These are phyloP conservation scores for Megaleporinus macrocephalus DNA, from an alignment of 2,113 vertebrate species.

Conservation along the genomic window DNA sequence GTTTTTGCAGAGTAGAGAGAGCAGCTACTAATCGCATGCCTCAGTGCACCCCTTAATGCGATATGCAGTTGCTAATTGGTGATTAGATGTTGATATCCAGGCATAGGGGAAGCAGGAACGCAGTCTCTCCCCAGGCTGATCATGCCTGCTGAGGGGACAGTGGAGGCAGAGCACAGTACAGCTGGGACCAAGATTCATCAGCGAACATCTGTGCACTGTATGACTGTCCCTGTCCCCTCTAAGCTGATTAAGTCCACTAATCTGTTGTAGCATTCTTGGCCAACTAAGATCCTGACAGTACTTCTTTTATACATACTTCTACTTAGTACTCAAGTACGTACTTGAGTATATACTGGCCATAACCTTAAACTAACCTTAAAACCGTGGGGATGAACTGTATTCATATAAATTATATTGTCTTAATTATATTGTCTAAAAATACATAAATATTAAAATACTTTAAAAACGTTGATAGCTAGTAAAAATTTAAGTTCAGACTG, in stretches of 20 bases:
- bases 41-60: conserved; percentile 40
- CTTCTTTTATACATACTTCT: too few relatives aligned
- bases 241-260: neutral
- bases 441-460: too few relatives aligned
- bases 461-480: too few relatives aligned
- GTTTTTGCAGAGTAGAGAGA: conserved; percentile 18
- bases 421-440: too few relatives aligned
- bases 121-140: conserved; percentile 21
- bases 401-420: too few relatives aligned
- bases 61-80: conserved; percentile 52
- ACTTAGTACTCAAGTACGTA: neutral
- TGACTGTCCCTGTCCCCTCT: neutral
- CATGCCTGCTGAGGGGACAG: conserved; percentile 21
- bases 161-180: neutral
- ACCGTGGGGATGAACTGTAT: too few relatives aligned
- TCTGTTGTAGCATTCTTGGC: neutral
- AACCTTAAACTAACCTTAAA: too few relatives aligned
- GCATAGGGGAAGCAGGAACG: conserved; percentile 16
- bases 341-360: too few relatives aligned
- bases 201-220: neutral
- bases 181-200: conserved; percentile 8
- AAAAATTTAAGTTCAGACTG: too few relatives aligned
- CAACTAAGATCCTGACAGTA: neutral
- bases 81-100: conserved; percentile 52
- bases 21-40: conserved; percentile 33